These are phyloP conservation scores for Euspilapteryx auroguttella DNA, from an alignment of 2,888 invertebrate genomes.

Conservation along the genomic window DNA sequence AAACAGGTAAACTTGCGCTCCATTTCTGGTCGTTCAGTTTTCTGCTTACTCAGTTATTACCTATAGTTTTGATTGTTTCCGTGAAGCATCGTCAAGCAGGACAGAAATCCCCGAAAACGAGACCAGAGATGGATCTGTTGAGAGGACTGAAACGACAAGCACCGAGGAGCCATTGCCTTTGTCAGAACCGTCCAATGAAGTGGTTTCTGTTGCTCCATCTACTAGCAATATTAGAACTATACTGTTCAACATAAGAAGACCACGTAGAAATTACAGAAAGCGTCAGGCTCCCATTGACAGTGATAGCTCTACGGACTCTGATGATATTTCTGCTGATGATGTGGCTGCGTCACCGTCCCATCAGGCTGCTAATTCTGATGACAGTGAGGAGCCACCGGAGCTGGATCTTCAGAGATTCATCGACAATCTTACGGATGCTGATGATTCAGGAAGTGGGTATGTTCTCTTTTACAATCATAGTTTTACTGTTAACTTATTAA, in stretches of 20 bases:
- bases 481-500: too few relatives aligned
- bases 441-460: conserved; percentile 22
- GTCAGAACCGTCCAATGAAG: conserved; percentile 31
- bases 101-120: conserved; percentile 31
- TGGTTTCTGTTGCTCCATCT: conserved; percentile 34
- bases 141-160: conserved; percentile 48
- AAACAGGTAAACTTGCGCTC: conserved; percentile 20
- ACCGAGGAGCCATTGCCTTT: too few relatives aligned
- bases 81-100: conserved; percentile 19
- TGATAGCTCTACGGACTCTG: conserved; percentile 37
- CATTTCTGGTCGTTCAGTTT: background rate
- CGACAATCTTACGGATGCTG: conserved; percentile 19
- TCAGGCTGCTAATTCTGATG: conserved; percentile 19
- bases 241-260: conserved; percentile 29
- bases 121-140: conserved; percentile 46
- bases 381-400: too few relatives aligned
- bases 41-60: too few relatives aligned
- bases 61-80: too few relatives aligned
- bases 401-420: conserved; percentile 18
- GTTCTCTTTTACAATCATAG: too few relatives aligned
- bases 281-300: too few relatives aligned
- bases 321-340: conserved; percentile 33
- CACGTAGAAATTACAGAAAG: conserved; percentile 10
- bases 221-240: conserved; percentile 34
- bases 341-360: conserved; percentile 12